These are phyloP conservation scores for Ophthalmolycus amberensis DNA, from an alignment of 2,113 vertebrate species.

Conservation along the genomic window DNA sequence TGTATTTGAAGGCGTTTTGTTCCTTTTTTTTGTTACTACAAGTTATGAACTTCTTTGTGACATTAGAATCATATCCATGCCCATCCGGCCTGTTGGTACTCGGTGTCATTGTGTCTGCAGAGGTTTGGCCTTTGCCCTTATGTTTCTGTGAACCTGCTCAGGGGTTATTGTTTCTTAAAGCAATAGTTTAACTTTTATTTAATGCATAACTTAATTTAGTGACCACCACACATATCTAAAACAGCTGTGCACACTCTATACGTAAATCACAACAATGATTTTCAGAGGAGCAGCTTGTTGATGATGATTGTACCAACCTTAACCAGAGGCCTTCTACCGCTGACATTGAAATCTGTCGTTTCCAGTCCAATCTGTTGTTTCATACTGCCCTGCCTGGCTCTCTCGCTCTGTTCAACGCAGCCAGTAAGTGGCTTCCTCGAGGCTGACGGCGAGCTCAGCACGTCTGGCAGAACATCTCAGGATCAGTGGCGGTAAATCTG, in stretches of 20 bases:
- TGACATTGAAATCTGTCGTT: neutral
- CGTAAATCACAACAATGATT: neutral
- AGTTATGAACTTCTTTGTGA: neutral
- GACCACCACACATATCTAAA: neutral
- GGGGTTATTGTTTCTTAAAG: neutral
- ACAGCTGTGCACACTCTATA: neutral
- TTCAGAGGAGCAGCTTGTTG: neutral
- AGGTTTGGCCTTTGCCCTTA: neutral
- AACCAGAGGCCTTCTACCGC: neutral
- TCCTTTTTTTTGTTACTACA: neutral
- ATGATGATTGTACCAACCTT: neutral
- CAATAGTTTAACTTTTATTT: neutral
- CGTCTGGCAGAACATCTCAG: constrained; percentile 48
- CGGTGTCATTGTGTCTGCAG: neutral
- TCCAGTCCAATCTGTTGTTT: constrained; percentile 16
- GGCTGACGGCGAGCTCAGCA: constrained; percentile 63
- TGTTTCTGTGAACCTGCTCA: neutral
- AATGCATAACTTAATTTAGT: neutral
- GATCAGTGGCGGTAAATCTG: constrained; percentile 32
- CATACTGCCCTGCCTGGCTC: constrained; percentile 51
- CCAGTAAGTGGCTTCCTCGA: constrained; percentile 52
- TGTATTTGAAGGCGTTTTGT: neutral
- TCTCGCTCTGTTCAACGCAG: constrained; percentile 39
- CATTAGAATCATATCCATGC: neutral
- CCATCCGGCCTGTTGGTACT: neutral